phyloP scores from a whole-genome alignment of 2,113 vertebrate species.

The Nothocercus nigrocapillus region DNA sequence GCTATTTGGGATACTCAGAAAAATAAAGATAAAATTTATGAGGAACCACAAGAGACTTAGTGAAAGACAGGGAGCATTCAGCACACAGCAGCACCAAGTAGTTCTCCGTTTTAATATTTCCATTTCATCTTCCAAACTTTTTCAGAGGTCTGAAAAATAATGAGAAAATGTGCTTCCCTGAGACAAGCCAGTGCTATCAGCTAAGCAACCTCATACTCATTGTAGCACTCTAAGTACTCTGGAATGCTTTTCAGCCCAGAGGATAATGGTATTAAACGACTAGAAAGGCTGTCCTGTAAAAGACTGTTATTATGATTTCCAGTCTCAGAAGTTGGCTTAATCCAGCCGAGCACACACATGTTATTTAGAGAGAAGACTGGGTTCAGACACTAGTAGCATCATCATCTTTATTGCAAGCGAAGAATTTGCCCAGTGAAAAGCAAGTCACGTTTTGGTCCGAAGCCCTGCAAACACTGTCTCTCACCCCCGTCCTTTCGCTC shows the following conservation, averaged over 20 bases:
- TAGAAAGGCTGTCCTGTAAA: conserved; percentile 64
- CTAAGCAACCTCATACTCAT: conserved; percentile 51
- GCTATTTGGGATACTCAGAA: neutral
- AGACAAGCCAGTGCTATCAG: conserved; percentile 51
- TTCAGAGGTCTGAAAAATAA: neutral
- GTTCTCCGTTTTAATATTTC: conserved; percentile 50
- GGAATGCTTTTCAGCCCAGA: conserved; percentile 64
- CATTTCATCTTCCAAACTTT: conserved; percentile 33
- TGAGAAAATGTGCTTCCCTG: conserved; percentile 48
- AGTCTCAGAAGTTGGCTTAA: conserved; percentile 62
- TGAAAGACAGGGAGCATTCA: neutral
- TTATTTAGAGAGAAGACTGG: conserved; percentile 56
- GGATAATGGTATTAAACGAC: conserved; percentile 62
- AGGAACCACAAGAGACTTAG: neutral
- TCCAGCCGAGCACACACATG: conserved; percentile 69
- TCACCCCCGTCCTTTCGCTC: neutral
- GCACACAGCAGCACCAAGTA: neutral
- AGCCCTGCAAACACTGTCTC: conserved; percentile 45
- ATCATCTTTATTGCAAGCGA: conserved; percentile 47
- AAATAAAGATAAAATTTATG: conserved; percentile 29
- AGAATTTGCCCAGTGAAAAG: conserved; percentile 44
- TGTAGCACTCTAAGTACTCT: conserved; percentile 34
- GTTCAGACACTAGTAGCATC: conserved; percentile 45
- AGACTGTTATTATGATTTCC: conserved; percentile 64
- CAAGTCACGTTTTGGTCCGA: conserved; percentile 48